These are phyloP conservation scores for Vireo altiloquus DNA, from an alignment of 2,113 vertebrate genomes.

Conservation along the genomic window DNA sequence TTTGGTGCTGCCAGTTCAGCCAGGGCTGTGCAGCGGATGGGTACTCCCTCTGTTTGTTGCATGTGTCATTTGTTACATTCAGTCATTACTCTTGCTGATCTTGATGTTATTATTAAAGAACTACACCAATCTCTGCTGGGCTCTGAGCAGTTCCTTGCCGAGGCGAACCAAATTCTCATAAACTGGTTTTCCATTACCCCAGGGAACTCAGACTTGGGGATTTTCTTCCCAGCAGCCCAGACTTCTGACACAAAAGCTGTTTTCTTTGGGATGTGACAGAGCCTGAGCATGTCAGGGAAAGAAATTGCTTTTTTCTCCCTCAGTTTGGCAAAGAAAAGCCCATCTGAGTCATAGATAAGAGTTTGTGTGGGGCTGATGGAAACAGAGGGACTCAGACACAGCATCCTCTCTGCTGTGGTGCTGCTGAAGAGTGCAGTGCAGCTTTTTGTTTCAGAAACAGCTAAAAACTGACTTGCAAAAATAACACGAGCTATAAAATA, in stretches of 20 bases:
- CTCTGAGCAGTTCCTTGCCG: not conserved
- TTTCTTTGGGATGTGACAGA: not conserved
- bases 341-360: not conserved
- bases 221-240: not conserved
- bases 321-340: not conserved
- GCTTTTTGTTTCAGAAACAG: not conserved
- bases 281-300: not conserved
- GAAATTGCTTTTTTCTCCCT: not conserved
- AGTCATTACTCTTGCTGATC: conserved; percentile 28
- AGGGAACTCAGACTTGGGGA: not conserved
- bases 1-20: not conserved
- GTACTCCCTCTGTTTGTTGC: conserved; percentile 22
- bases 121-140: not conserved
- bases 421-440: not conserved
- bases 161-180: not conserved
- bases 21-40: not conserved
- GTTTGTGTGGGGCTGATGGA: not conserved
- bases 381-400: not conserved
- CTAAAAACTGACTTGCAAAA: not conserved
- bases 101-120: conserved; percentile 64
- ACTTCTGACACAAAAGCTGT: not conserved
- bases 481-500: not conserved
- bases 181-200: not conserved
- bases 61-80: conserved; percentile 34
- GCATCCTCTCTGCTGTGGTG: not conserved